Base-by-base conservation (phyloP, 2,888 invertebrate genomes). In the Andrena trimmerana region DNA sequence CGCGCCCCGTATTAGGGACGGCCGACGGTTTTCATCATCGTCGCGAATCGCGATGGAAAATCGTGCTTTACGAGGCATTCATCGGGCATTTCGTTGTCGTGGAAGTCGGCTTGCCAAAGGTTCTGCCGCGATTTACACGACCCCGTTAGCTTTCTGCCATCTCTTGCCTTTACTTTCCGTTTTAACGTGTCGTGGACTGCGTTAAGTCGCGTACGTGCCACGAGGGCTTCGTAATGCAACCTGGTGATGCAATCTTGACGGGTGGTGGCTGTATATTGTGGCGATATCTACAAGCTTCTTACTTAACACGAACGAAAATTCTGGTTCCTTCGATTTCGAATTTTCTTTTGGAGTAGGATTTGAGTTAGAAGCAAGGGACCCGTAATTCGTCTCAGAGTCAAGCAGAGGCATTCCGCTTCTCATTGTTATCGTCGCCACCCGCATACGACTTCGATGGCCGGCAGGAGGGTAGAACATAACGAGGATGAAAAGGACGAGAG, bases 41-140 rank as follows among this genome's bases (percentile, higher is more conserved):
- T 72, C 77, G 83, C 42, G 73, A 73, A 74, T 70, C 62, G 67
- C 63, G 69, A 50, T 52, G 78, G 70, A 72, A 81, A 77, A 82
- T 73, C 75, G 68, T 48, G 62, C 27, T 85, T 86, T 85, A 85
- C 80, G 88, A 69, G 73, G 10, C 67, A 69, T 85, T 86, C 82
- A 82, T 78, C 86, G 67, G 73, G 10, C 65, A 69, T 75, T 79
- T 68, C 75, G 68, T 60, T 63, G 63, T 60, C 33, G 60, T 20
- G n/a, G 20, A 50, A 65, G 42, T 60, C 63, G 62, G 71, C 24
- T 57, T 24, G 68, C 76, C 76, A 77, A 87, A 60, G 67, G 52
- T 52, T 6, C 29, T 31, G 62, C 57, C 74, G 74, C 71, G 81
- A 71, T 83, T 89, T 80, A 86, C 71, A 75, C 76, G 86, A 74